Evolutionary conservation across 2,797 vertebrate genomes (phyloP), one percentile per base, ranked within the genome.

Genomic region (Gorsachius magnificus): DNA sequence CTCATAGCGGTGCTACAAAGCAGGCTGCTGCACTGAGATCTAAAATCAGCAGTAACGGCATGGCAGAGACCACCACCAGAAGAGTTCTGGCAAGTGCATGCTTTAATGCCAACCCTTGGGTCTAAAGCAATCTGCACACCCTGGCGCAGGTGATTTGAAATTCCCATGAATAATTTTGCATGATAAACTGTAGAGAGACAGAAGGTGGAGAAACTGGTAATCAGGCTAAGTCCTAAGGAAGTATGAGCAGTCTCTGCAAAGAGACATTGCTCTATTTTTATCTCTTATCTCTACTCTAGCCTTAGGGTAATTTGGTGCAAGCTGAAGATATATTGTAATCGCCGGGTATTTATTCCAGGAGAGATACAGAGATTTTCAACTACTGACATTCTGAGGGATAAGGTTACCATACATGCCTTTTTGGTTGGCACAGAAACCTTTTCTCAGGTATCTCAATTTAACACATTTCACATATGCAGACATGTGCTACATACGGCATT

Each of bases 231-330:
- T 87, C 87, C 93, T 84, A 33, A 78, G 80, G 87, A 97, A 97
- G 90, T 57, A 86, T 0, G 12, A 95, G 80, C 87, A 88, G 64
- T 87, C 81, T 90, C 83, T 94, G 89, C 80, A 74, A 94, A 93
- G 93, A 89, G 89, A 93, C 58, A 46, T 68, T 61, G 57, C 84
- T 94, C 87, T 94, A 89, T 96, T 96, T 93, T 96, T 96, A 86
- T 78, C 79, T 72, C 61, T 74, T 85, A 89, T 71, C 88, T 91
- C 83, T 79, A 24, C 79, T 72, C 35, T 72, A 84, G 83, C 94
- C 90, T 89, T 48, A 92, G 84, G 92, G 82, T 48, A 89, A 95
- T 87, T 69, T 91, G 79, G 69, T 91, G 70, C 90, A 95, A 92
- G 69, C 46, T 85, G 90, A 83, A 96, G 84, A 90, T 81, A 79